A percentile compares a stretch with the other conserved stretches of the same genome.
Conservation (phyloP, 92 coral and sea anemone genomes). For the Phenganax subtilis region DNA sequence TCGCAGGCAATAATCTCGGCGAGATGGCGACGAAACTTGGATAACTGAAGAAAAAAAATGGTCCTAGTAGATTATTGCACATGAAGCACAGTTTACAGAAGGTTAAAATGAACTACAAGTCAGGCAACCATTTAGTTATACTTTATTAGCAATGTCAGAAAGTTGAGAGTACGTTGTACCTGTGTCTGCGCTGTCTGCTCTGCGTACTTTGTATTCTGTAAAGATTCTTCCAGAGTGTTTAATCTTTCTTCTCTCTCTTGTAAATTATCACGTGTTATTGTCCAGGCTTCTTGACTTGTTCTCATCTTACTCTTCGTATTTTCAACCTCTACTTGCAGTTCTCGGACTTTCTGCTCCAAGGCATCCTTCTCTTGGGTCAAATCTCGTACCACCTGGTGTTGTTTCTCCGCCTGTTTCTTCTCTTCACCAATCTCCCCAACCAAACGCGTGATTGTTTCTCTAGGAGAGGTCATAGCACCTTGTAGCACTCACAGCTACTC, state of each 20-base stretch:
- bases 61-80: too few species aligned
- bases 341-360: slow-evolving; percentile 76
- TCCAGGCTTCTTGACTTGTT: slow-evolving; percentile 98
- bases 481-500: too few species aligned
- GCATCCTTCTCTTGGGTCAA: slow-evolving; percentile 71
- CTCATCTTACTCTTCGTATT: slow-evolving; percentile 68
- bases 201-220: slow-evolving; percentile 73
- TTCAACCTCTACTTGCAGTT: slow-evolving; percentile 74
- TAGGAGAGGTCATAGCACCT: slow-evolving; percentile 16
- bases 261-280: slow-evolving; percentile 58
- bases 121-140: neutral
- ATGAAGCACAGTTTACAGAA: too few species aligned
- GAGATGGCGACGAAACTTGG: slow-evolving; percentile 27
- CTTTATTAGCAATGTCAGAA: neutral
- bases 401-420: slow-evolving; percentile 75
- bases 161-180: slow-evolving; percentile 23
- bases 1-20: slow-evolving; percentile 26
- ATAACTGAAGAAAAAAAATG: neutral
- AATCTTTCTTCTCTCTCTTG: slow-evolving; percentile 75
- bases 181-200: slow-evolving; percentile 79
- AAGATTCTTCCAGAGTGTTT: slow-evolving; percentile 69
- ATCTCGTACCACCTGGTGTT: slow-evolving; percentile 60
- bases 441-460: slow-evolving; percentile 95
- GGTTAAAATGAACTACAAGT: neutral
- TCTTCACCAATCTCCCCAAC: slow-evolving; percentile 96